A percentile compares a stretch with the other conserved stretches of the same genome.
These are phyloP conservation scores for Hypomesus transpacificus DNA, from an alignment of 2,113 vertebrate genomes.

Conservation along the genomic window DNA sequence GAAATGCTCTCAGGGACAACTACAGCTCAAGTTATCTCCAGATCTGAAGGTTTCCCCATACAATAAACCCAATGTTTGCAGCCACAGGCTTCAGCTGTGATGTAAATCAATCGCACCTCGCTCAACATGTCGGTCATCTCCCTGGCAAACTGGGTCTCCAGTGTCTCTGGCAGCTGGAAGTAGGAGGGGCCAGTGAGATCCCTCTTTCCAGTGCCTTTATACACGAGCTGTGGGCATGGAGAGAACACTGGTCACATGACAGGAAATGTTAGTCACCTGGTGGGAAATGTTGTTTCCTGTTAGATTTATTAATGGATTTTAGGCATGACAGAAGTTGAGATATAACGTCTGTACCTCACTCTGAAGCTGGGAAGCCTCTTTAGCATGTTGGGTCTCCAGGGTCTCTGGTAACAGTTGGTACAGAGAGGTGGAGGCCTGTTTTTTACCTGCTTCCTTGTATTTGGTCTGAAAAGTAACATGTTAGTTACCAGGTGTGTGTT, in stretches of 20 bases:
- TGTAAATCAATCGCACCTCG: slow-evolving; percentile 34
- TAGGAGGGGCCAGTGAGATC: slow-evolving; percentile 74
- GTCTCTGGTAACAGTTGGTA: slow-evolving; percentile 80
- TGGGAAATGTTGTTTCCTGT: no score
- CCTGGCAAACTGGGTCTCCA: slow-evolving; percentile 79
- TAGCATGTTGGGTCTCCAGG: slow-evolving; percentile 79
- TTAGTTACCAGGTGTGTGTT: no score
- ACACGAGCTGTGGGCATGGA: no score
- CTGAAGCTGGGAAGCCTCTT: slow-evolving; percentile 75
- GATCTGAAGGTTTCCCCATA: no score
- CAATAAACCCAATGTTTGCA: no score
- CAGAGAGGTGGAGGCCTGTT: slow-evolving; percentile 68
- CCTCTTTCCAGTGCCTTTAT: slow-evolving; percentile 11
- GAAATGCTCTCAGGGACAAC: no score
- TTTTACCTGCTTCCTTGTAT: slow-evolving; percentile 76
- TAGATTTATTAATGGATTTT: no score
- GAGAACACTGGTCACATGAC: not conserved
- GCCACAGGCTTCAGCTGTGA: no score
- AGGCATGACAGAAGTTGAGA: no score
- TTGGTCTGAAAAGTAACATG: slow-evolving; percentile 4
- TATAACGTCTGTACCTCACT: slow-evolving; percentile 69
- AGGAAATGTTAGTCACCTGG: not conserved
- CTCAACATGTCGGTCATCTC: slow-evolving; percentile 60
- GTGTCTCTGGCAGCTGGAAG: slow-evolving; percentile 79
- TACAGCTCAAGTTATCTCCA: no score